Evolutionary conservation across 2,888 invertebrate species (phyloP).

Genomic region (Plebejus melissa): DNA sequence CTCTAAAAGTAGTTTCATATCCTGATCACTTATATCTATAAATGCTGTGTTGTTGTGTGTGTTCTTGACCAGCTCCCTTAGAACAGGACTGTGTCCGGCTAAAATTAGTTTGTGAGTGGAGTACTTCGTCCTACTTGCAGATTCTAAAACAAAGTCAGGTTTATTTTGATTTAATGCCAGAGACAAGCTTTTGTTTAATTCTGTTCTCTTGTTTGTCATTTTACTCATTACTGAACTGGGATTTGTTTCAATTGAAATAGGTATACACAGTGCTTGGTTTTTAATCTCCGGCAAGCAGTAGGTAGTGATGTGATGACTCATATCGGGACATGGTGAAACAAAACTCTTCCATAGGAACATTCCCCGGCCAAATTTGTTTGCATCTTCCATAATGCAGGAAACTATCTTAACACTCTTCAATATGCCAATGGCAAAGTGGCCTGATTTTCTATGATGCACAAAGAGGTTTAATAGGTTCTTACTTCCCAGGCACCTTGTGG

Average conservation of each 20-base stretch:
- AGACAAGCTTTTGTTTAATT: constrained; percentile 51
- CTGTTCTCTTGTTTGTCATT: constrained; percentile 50
- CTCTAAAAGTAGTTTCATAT: constrained; percentile 55
- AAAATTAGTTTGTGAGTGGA: constrained; percentile 57
- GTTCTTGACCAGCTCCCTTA: constrained; percentile 49
- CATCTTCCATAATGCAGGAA: constrained; percentile 1
- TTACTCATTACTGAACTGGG: constrained; percentile 45
- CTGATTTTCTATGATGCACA: constrained; percentile 52
- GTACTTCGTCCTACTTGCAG: constrained; percentile 48
- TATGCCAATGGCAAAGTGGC: constrained; percentile 50
- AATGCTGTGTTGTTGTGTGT: constrained; percentile 39
- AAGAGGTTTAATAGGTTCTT: constrained; percentile 58
- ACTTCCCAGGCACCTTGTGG: constrained; percentile 49
- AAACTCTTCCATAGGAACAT: constrained; percentile 43
- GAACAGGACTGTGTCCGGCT: constrained; percentile 54
- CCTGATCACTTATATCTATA: constrained; percentile 52
- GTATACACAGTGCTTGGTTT: constrained; percentile 48
- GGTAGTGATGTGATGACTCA: constrained; percentile 54
- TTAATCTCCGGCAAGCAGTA: constrained; percentile 46
- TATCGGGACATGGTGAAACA: constrained; percentile 46
- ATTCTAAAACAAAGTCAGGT: constrained; percentile 53
- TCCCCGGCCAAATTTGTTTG: constrained; percentile 30
- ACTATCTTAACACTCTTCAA: constrained; percentile 41
- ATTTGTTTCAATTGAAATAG: constrained; percentile 48
- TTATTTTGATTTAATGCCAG: constrained; percentile 25